Conservation (phyloP, 1,140 invertebrate genomes). For the Dufourea novaeangliae region DNA sequence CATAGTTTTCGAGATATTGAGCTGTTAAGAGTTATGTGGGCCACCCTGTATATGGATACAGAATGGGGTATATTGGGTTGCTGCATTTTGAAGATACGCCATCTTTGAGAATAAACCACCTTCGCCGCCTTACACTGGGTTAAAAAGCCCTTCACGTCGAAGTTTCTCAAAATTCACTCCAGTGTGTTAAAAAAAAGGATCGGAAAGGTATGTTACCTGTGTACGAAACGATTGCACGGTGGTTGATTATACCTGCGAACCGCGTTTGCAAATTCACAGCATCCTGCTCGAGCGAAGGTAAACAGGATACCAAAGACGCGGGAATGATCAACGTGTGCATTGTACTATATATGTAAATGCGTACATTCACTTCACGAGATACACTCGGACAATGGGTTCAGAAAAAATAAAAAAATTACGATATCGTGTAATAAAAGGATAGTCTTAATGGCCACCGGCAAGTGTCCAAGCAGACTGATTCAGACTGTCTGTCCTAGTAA, state of each 20-base stretch:
- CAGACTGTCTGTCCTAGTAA: not conserved
- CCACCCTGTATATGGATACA: too few species aligned
- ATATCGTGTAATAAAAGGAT: conserved; percentile 26
- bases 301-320: conserved; percentile 35
- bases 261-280: conserved; percentile 30
- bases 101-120: too few species aligned
- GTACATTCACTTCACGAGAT: conserved; percentile 32
- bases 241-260: conserved; percentile 34
- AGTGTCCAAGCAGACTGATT: conserved; percentile 17
- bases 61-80: too few species aligned
- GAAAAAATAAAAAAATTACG: conserved; percentile 39
- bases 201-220: not conserved
- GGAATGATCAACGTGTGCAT: conserved; percentile 1
- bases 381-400: conserved; percentile 2
- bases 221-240: not conserved
- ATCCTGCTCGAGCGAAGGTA: conserved; percentile 39
- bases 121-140: too few species aligned
- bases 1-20: too few species aligned
- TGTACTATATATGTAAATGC: not conserved
- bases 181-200: not conserved
- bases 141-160: too few species aligned
- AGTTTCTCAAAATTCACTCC: too few species aligned
- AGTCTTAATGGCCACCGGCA: conserved; percentile 8
- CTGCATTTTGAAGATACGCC: too few species aligned
- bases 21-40: too few species aligned